Evolutionary conservation across 2,888 invertebrate genomes (phyloP), one percentile per base, ranked within the genome.

Genomic region (Scaptomyza polygonia): DNA sequence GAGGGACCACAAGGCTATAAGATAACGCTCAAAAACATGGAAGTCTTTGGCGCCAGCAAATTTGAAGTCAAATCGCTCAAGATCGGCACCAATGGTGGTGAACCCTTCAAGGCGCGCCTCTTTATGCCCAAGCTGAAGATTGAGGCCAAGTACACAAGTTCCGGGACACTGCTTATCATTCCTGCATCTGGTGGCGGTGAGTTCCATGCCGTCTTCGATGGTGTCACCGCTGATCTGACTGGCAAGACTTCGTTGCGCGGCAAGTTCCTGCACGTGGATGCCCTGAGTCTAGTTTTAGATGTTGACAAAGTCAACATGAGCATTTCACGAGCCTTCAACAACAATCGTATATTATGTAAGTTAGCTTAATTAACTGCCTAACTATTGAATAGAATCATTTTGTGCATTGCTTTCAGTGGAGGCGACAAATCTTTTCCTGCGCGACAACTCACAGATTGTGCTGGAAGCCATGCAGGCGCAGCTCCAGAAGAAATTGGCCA

Each of bases 101-200:
- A 93, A 86, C 94, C 95, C 34, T 95, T 95, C 88, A 94, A 94
- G 90, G 94, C 94, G 0, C 92, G 92, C 75, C 92, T 95, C 52
- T 91, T 92, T 61, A 94, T 95, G 90, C 95, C 95, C n/a, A 93
- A 93, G 70, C 91, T 95, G 83, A 93, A 93, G 81, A 94, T 95
- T 76, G 93, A 94, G 81, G 93, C 95, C 5, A 93, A 93, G 79
- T 95, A 95, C 88, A 93, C 93, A 12, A 95, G 95, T 82, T 94
- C 94, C 55, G 95, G 95, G 0, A 93, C 95, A 4, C 90, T 95
- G 43, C 93, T 95, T 66, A 95, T 95, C 67, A 92, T 95, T 45
- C 95, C 95, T 8, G 95, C 95, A 0, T 94, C 94, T 71, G 95
- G 95, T 58, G 94, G 94, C 69, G 95, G 95, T 29, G 94, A 94